A percentile compares a stretch with the other conserved stretches of the same genome.
Evolutionary conservation across 1,140 invertebrate genomes (phyloP).

Genomic region (Matsumurasca onukii): DNA sequence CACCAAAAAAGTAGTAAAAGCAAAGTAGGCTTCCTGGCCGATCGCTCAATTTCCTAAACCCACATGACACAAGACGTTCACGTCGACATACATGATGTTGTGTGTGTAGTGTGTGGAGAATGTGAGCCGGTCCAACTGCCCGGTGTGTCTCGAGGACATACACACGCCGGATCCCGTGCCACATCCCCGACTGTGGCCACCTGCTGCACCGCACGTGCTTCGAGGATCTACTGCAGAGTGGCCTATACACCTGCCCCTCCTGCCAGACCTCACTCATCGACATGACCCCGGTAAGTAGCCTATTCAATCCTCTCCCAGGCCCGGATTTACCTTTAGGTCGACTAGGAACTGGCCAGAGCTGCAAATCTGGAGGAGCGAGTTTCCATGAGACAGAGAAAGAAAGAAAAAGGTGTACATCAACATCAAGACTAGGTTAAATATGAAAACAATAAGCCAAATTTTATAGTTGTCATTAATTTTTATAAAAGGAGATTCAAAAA

Average conservation of each 20-base stretch:
- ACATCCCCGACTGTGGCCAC: slow-evolving; percentile 85
- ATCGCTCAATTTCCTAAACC: too few species aligned
- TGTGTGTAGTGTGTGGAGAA: slow-evolving; percentile 79
- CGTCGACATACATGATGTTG: slow-evolving; percentile 30
- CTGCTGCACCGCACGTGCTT: slow-evolving; percentile 79
- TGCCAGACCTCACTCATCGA: slow-evolving; percentile 83
- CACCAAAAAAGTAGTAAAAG: too few species aligned
- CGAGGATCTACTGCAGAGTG: slow-evolving; percentile 70
- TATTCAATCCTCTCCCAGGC: background rate
- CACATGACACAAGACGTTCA: too few species aligned
- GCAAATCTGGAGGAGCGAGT: background rate
- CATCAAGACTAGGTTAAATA: background rate
- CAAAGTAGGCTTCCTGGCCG: too few species aligned
- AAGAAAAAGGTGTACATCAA: background rate
- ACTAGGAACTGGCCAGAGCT: too few species aligned
- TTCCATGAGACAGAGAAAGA: background rate
- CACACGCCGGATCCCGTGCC: slow-evolving; percentile 81
- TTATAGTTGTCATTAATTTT: background rate
- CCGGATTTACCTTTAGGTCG: background rate
- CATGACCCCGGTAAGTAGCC: slow-evolving; percentile 61
- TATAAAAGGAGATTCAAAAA: too few species aligned
- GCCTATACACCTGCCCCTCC: slow-evolving; percentile 83
- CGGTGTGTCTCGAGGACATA: slow-evolving; percentile 85
- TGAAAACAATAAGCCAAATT: background rate
- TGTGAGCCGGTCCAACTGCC: slow-evolving; percentile 80